A percentile compares a stretch with the other conserved stretches of the same genome.
phyloP scores from a whole-genome alignment of 2,113 vertebrate species.

The Hypocryptadius cinnamomeus region DNA sequence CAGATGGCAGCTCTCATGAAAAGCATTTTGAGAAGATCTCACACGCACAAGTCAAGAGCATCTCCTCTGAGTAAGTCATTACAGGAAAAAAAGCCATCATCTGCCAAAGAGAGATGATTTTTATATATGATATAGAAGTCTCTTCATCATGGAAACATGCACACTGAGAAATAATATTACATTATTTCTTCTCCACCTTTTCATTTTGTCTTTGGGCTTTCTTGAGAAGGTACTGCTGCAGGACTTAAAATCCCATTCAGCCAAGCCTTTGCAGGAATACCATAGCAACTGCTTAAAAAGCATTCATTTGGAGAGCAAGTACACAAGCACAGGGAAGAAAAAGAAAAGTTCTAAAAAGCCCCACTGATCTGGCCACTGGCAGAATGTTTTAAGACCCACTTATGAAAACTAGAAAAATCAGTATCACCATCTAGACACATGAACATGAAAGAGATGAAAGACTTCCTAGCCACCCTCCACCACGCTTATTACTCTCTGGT shows the following conservation, averaged over 20 bases:
- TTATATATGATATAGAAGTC: neutral
- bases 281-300: conserved; percentile 25
- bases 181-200: neutral
- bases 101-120: neutral
- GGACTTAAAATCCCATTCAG: neutral
- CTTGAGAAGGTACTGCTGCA: neutral
- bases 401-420: neutral
- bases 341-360: neutral
- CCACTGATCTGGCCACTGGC: neutral
- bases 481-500: neutral
- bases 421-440: neutral
- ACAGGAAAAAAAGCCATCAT: neutral
- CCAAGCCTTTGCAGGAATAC: neutral
- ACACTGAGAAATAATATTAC: neutral
- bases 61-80: neutral
- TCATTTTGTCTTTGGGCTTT: neutral
- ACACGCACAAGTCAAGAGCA: neutral
- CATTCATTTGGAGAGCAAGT: neutral
- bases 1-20: neutral
- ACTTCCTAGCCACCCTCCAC: neutral
- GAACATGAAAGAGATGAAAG: conserved; percentile 32
- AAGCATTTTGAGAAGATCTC: neutral
- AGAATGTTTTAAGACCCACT: neutral
- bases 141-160: neutral
- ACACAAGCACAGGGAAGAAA: neutral